These are phyloP conservation scores for Lophotriccus pileatus DNA, from an alignment of 2,797 vertebrate genomes.

Conservation along the genomic window DNA sequence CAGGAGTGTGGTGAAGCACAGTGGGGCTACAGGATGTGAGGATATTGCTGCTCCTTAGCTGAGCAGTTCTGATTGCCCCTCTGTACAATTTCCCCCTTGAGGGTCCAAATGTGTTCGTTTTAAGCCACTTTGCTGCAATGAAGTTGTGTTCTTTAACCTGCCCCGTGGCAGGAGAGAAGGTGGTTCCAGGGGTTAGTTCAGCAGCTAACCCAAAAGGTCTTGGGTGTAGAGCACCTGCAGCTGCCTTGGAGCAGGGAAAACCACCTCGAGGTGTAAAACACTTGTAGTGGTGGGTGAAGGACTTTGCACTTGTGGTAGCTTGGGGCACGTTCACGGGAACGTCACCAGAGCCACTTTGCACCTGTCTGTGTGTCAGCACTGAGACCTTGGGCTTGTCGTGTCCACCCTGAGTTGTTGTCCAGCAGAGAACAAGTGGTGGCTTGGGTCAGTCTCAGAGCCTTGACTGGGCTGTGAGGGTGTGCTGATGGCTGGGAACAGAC, in stretches of 20 bases:
- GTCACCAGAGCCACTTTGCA: not conserved
- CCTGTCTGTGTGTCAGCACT: not conserved
- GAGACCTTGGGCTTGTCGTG: not conserved
- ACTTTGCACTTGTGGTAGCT: not conserved
- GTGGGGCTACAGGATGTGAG: not conserved
- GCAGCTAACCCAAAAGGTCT: not conserved
- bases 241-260: not conserved
- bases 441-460: not conserved
- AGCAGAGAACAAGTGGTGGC: not conserved
- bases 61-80: not conserved
- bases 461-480: not conserved
- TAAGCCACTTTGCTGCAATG: not conserved
- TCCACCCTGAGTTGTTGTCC: not conserved
- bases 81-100: accelerated
- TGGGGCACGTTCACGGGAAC: not conserved
- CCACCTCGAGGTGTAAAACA: not conserved
- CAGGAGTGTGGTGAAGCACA: not conserved
- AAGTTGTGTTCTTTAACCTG: not conserved
- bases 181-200: not conserved
- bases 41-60: not conserved
- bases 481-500: not conserved
- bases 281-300: not conserved
- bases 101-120: not conserved
- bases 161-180: not conserved
- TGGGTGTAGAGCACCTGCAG: not conserved